phyloP scores from a whole-genome alignment of 1,140 invertebrate species.

The Saccostrea cuccullata region DNA sequence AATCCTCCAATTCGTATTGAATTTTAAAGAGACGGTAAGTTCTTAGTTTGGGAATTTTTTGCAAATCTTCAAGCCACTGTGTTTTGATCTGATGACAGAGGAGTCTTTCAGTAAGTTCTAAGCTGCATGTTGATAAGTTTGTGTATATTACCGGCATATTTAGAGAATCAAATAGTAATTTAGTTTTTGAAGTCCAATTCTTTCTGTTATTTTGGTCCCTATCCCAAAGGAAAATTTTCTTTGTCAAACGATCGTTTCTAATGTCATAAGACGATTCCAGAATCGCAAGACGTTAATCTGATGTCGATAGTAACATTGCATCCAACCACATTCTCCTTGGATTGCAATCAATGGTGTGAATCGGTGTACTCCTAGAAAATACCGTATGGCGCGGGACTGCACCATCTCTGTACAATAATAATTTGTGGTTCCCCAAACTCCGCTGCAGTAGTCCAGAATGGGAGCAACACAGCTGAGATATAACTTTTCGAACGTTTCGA shows the following conservation, averaged over 20 bases:
- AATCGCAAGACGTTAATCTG: slow-evolving; percentile 50
- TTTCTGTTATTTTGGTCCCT: too few species aligned
- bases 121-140: too few species aligned
- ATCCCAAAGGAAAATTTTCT: too few species aligned
- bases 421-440: slow-evolving; percentile 49
- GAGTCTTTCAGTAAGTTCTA: too few species aligned
- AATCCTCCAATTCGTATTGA: not conserved
- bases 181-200: too few species aligned
- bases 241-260: too few species aligned
- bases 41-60: too few species aligned
- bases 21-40: not conserved
- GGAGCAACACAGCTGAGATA: not conserved
- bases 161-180: too few species aligned
- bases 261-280: too few species aligned
- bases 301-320: slow-evolving; percentile 43
- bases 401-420: slow-evolving; percentile 48
- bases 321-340: slow-evolving; percentile 48
- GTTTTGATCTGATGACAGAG: not conserved
- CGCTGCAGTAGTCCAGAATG: not conserved
- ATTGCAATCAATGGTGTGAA: slow-evolving; percentile 53
- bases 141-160: too few species aligned
- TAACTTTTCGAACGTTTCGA: not conserved
- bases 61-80: not conserved
- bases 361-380: slow-evolving; percentile 53
- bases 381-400: slow-evolving; percentile 49